Evolutionary conservation across 2,113 vertebrate species (phyloP).

Genomic region (Vimba vimba): DNA sequence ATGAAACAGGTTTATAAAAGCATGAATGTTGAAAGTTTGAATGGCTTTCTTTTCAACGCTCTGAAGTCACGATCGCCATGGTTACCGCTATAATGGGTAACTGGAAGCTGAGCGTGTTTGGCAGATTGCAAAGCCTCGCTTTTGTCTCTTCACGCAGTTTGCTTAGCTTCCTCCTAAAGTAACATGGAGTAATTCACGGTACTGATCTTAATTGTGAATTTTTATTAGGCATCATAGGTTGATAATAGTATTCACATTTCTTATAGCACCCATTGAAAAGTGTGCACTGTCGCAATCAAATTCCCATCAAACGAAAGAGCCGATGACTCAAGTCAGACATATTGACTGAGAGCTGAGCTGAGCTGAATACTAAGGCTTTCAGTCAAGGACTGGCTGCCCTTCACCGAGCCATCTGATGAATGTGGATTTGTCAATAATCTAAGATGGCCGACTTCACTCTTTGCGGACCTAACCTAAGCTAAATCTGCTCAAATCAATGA

Average conservation of each 20-base stretch:
- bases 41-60: conserved; percentile 25
- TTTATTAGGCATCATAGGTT: background rate
- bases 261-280: background rate
- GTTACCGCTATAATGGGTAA: conserved; percentile 76
- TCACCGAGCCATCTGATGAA: conserved; percentile 32
- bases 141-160: conserved; percentile 18
- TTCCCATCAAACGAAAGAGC: conserved; percentile 12
- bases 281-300: conserved; percentile 31
- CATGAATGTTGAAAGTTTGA: conserved; percentile 42
- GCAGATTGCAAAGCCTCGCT: conserved; percentile 47
- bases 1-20: background rate
- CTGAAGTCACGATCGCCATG: conserved; percentile 65
- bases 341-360: conserved; percentile 45
- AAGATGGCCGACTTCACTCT: background rate
- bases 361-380: conserved; percentile 46
- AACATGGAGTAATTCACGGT: background rate
- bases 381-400: conserved; percentile 51
- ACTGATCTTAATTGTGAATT: background rate
- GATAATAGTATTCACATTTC: background rate
- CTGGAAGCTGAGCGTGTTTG: conserved; percentile 61
- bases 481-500: conserved; percentile 32
- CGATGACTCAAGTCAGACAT: conserved; percentile 32
- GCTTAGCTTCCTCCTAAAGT: background rate
- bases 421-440: conserved; percentile 31
- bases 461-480: background rate